Conservation (phyloP, 2,888 invertebrate species). For the Diachrysia chrysitis region DNA sequence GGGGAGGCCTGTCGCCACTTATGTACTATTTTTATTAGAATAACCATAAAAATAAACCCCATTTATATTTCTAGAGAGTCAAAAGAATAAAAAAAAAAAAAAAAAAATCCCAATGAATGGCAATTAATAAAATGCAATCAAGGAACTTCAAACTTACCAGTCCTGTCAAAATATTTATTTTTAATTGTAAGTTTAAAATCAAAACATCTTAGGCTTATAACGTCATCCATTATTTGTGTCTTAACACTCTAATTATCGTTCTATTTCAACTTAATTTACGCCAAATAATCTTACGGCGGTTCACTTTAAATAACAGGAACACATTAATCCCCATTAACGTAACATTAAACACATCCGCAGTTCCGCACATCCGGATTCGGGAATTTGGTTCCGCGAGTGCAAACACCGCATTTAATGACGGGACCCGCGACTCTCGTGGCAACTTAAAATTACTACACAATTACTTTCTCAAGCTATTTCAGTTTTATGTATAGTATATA, state of each 20-base stretch:
- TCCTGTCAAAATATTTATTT: no score
- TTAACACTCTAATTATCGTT: neutral
- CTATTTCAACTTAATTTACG: neutral
- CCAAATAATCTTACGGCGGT: neutral
- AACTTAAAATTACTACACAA: neutral
- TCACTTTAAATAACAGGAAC: conserved; percentile 10
- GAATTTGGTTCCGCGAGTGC: conserved; percentile 8
- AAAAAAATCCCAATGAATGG: no score
- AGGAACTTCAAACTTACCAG: no score
- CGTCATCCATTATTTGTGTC: neutral
- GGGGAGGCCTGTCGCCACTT: no score
- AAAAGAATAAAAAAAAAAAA: no score
- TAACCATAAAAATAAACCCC: no score
- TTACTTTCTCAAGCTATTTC: neutral
- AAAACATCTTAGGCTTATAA: no score
- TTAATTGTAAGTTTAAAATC: no score
- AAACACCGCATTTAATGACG: conserved; percentile 15
- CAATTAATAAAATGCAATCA: no score
- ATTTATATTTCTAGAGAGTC: no score
- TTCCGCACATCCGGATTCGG: conserved; percentile 10
- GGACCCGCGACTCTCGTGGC: conserved; percentile 16
- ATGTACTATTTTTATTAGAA: no score
- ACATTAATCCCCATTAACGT: conserved; percentile 8
- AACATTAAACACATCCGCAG: conserved; percentile 10
- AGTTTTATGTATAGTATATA: neutral